Percentiles rank a stretch among this genome's conserved stretches.
Conservation (phyloP, 2,888 invertebrate genomes). For the Acanthosoma haemorrhoidale region DNA sequence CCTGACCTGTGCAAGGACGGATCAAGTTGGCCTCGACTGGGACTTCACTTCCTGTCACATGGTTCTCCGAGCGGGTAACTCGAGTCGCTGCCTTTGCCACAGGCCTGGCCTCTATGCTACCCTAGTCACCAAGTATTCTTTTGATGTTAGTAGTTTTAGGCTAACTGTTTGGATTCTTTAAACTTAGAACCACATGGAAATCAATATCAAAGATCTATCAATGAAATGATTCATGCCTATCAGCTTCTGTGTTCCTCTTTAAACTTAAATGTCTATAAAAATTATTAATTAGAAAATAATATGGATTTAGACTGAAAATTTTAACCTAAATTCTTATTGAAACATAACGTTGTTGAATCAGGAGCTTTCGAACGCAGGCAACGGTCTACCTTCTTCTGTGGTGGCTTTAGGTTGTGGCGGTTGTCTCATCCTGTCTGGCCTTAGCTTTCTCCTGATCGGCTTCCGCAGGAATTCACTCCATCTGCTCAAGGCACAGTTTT, state of each 20-base stretch:
- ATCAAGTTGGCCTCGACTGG: constrained; percentile 53
- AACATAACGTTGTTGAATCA: not conserved
- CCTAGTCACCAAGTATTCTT: constrained; percentile 50
- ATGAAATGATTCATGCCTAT: too few relatives aligned
- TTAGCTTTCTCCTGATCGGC: constrained; percentile 49
- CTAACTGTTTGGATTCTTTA: too few relatives aligned
- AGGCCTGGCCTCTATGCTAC: constrained; percentile 60
- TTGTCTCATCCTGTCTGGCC: constrained; percentile 50
- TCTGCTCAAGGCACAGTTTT: constrained; percentile 60
- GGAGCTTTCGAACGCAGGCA: not conserved
- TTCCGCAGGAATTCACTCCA: constrained; percentile 46
- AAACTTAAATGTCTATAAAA: too few relatives aligned
- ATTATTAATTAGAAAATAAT: too few relatives aligned
- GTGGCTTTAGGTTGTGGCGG: constrained; percentile 53
- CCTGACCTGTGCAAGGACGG: constrained; percentile 38
- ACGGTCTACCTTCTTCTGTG: constrained; percentile 42
- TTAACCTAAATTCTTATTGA: too few relatives aligned
- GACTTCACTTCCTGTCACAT: constrained; percentile 54
- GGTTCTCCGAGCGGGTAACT: constrained; percentile 42
- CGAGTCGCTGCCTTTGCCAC: constrained; percentile 58
- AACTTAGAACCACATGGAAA: too few relatives aligned
- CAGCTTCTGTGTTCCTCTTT: too few relatives aligned
- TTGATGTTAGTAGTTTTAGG: constrained; percentile 12
- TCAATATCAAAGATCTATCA: too few relatives aligned
- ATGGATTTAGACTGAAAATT: too few relatives aligned